Percentiles rank a stretch among this genome's conserved stretches.
Conservation (phyloP, 2,888 invertebrate species). For the Mesorhabditis spiculigera region DNA sequence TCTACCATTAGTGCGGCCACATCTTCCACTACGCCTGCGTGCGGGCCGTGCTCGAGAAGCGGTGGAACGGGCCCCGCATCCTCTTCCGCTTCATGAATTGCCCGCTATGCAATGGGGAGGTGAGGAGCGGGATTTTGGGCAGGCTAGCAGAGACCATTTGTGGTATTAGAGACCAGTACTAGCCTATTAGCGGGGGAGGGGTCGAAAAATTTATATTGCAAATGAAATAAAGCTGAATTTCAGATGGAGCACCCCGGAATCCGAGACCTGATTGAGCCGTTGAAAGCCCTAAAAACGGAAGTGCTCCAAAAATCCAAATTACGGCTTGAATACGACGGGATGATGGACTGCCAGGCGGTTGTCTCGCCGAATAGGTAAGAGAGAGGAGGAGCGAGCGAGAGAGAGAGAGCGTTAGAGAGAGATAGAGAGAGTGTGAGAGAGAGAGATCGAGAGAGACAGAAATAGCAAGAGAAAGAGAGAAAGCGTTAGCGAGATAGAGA, state of each 20-base stretch:
- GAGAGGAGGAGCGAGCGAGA: not conserved
- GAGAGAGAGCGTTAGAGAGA: not conserved
- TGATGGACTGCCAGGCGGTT: conserved; percentile 66
- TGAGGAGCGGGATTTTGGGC: conserved; percentile 8
- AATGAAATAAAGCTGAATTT: conserved; percentile 18
- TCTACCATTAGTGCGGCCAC: conserved; percentile 73
- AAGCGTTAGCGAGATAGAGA: not conserved
- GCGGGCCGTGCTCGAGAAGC: conserved; percentile 63
- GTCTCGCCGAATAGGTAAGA: conserved; percentile 61
- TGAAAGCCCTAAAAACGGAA: conserved; percentile 79
- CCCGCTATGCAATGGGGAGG: conserved; percentile 79
- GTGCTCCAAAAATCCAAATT: conserved; percentile 88
- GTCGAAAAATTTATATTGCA: too few species aligned
- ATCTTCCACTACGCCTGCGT: conserved; percentile 87
- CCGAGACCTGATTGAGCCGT: conserved; percentile 75
- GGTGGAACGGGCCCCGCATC: conserved; percentile 91
- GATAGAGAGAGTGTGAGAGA: not conserved
- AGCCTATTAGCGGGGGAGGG: too few species aligned
- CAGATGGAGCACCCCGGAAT: conserved; percentile 78
- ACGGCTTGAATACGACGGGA: conserved; percentile 91
- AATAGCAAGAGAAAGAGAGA: not conserved
- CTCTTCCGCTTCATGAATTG: conserved; percentile 92
- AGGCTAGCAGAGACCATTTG: too few species aligned
- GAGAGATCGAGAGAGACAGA: not conserved
- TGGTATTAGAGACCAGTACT: too few species aligned